Evolutionary conservation across 2,888 invertebrate species (phyloP).

Genomic region (Athalia circularis): DNA sequence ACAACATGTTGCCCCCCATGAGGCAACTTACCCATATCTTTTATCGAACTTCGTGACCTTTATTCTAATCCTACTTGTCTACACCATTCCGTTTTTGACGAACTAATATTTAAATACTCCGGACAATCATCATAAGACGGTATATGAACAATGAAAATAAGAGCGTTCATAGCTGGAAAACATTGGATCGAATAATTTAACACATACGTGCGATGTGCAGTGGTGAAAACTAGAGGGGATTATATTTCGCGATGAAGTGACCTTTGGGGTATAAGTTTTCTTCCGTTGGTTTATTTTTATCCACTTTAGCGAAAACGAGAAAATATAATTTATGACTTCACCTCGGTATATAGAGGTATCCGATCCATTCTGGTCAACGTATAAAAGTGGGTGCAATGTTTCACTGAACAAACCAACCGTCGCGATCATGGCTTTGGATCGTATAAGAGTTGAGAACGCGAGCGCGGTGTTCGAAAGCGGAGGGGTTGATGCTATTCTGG

Average conservation of each 20-base stretch:
- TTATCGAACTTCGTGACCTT: constrained; percentile 21
- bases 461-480: constrained; percentile 19
- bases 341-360: constrained; percentile 13
- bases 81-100: constrained; percentile 4
- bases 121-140: neutral
- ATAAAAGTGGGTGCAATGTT: constrained; percentile 34
- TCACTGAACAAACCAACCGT: constrained; percentile 33
- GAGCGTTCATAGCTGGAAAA: no score
- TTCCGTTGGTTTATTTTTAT: constrained; percentile 12
- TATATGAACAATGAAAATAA: no score
- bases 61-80: neutral
- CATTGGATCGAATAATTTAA: no score
- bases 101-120: neutral
- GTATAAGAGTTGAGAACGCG: constrained; percentile 43
- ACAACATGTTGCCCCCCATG: constrained; percentile 11
- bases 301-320: constrained; percentile 28
- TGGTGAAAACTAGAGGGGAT: neutral
- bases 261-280: constrained; percentile 11
- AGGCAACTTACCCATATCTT: constrained; percentile 1
- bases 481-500: constrained; percentile 20
- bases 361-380: constrained; percentile 36
- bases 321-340: constrained; percentile 37
- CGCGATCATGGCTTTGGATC: constrained; percentile 36
- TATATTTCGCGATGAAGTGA: constrained; percentile 4
- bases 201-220: no score